phyloP scores from a whole-genome alignment of 2,888 invertebrate species.

The Tryphoninae sp. region DNA sequence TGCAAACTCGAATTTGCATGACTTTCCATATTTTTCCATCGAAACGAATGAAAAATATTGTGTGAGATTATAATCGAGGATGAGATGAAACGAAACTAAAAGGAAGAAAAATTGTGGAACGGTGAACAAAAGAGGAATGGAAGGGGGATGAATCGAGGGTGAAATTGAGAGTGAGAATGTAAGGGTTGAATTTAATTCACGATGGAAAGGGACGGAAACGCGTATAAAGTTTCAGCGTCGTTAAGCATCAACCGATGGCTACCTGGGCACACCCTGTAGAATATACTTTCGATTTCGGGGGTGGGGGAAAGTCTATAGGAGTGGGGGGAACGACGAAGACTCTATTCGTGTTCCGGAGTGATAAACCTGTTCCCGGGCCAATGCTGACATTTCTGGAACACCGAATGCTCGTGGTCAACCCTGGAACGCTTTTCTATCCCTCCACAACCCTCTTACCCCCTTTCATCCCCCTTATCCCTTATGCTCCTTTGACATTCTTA shows the following conservation, averaged over 20 bases:
- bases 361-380: constrained; percentile 44
- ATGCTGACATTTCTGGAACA: constrained; percentile 55
- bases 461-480: constrained; percentile 33
- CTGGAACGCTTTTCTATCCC: constrained; percentile 1
- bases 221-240: too few species aligned
- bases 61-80: not conserved
- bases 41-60: not conserved
- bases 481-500: not conserved
- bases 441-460: not conserved
- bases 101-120: not conserved
- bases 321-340: constrained; percentile 1
- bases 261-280: too few species aligned
- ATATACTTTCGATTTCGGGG: too few species aligned
- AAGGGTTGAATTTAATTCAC: too few species aligned
- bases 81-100: not conserved
- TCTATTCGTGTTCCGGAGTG: constrained; percentile 48
- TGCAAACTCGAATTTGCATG: constrained; percentile 7
- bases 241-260: too few species aligned
- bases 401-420: constrained; percentile 16
- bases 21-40: constrained; percentile 1
- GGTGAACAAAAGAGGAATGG: too few species aligned
- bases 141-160: too few species aligned
- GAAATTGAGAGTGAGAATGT: too few species aligned
- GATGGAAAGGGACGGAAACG: too few species aligned
- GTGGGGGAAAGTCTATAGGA: constrained; percentile 5